A percentile compares a stretch with the other conserved stretches of the same genome.
Conservation (phyloP, 2,113 vertebrate species). For the Mus spicilegus region DNA sequence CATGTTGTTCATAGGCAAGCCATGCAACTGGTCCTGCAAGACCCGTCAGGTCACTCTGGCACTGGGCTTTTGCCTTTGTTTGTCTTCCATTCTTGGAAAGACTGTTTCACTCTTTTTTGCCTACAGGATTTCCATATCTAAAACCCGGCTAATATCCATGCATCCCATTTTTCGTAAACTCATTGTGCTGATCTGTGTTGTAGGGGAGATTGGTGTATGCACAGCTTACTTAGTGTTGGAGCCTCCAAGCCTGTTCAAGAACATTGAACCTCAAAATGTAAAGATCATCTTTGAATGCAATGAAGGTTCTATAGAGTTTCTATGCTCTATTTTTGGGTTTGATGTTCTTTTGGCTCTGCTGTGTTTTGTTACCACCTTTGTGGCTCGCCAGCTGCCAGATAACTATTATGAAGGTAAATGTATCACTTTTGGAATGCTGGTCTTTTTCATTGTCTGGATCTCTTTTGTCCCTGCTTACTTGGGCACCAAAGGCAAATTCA, state of each 20-base stretch:
- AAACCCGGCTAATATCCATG: constrained; percentile 81
- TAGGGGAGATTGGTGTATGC: constrained; percentile 77
- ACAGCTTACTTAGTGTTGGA: too few species aligned
- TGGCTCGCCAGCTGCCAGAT: constrained; percentile 89
- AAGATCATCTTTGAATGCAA: too few species aligned
- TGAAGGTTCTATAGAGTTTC: too few species aligned
- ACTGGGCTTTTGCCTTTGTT: constrained; percentile 89
- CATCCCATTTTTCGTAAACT: constrained; percentile 85
- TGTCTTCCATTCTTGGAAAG: constrained; percentile 92
- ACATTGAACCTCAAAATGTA: too few species aligned
- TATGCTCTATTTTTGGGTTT: too few species aligned
- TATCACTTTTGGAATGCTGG: constrained; percentile 86
- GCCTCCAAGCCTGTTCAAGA: too few species aligned
- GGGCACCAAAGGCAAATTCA: too few species aligned
- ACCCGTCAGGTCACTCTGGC: constrained; percentile 90
- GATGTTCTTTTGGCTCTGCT: too few species aligned
- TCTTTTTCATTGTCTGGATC: too few species aligned
- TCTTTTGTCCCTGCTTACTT: too few species aligned
- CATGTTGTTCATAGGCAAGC: constrained; percentile 90
- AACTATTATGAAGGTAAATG: constrained; percentile 91
- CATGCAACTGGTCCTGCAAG: constrained; percentile 90
- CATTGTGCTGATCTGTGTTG: constrained; percentile 82
- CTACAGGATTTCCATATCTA: constrained; percentile 87
- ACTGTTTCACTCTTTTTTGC: constrained; percentile 89
- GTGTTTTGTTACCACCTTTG: too few species aligned